phyloP scores from a whole-genome alignment of 2,888 invertebrate genomes.

The Cremastinae sp. region DNA sequence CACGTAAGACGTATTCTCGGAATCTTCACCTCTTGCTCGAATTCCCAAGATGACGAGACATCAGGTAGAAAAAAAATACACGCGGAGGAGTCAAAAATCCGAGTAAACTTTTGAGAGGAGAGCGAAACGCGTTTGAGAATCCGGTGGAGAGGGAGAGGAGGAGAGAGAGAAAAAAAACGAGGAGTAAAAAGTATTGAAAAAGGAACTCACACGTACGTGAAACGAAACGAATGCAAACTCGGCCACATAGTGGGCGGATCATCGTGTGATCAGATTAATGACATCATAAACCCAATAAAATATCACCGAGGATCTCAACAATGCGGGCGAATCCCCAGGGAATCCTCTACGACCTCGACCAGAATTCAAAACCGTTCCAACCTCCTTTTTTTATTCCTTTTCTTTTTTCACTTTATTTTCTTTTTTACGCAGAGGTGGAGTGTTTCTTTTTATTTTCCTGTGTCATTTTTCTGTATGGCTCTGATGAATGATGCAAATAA shows the following conservation, averaged over 20 bases:
- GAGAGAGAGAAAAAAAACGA: conserved; percentile 47
- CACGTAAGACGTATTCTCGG: conserved; percentile 46
- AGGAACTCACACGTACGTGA: conserved; percentile 40
- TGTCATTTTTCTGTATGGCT: conserved; percentile 51
- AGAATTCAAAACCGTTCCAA: conserved; percentile 47
- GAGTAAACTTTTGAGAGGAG: conserved; percentile 13
- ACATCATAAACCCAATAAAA: conserved; percentile 80
- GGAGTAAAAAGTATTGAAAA: conserved; percentile 13
- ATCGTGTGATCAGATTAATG: conserved; percentile 78
- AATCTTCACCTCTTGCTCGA: conserved; percentile 63
- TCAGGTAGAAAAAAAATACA: conserved; percentile 32
- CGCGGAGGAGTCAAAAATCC: conserved; percentile 27
- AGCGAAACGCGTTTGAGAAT: not conserved
- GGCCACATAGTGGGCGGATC: conserved; percentile 73
- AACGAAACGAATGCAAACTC: conserved; percentile 66
- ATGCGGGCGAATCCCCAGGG: conserved; percentile 75
- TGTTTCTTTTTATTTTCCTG: conserved; percentile 45
- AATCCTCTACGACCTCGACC: conserved; percentile 64
- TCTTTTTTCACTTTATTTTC: conserved; percentile 22
- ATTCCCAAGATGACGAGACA: conserved; percentile 70
- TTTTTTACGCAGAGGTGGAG: not conserved
- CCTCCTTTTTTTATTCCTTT: conserved; percentile 34
- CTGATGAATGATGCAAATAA: conserved; percentile 79
- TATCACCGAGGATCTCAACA: conserved; percentile 76
- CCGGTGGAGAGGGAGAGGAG: conserved; percentile 24